phyloP scores from a whole-genome alignment of 2,113 vertebrate genomes.

The Psilopogon haemacephalus region DNA sequence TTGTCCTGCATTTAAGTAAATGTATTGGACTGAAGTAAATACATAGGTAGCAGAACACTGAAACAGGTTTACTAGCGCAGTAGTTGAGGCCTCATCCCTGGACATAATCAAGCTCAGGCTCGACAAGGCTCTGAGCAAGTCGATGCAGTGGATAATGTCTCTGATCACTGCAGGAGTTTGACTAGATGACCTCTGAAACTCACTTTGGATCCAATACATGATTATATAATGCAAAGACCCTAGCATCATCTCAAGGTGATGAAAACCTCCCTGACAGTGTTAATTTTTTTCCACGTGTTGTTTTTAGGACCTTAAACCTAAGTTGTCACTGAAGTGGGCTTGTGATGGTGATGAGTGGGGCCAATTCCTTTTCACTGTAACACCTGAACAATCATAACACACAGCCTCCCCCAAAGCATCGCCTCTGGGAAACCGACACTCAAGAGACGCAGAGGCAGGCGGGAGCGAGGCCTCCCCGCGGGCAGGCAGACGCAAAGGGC shows the following conservation, averaged over 20 bases:
- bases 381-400: too few relatives aligned
- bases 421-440: rapidly evolving
- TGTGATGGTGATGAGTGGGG: not conserved
- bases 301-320: not conserved
- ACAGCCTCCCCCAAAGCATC: not conserved
- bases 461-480: not conserved
- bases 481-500: too few relatives aligned
- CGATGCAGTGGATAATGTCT: too few relatives aligned
- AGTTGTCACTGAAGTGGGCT: rapidly evolving
- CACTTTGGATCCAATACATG: too few relatives aligned
- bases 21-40: not conserved
- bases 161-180: too few relatives aligned
- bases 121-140: too few relatives aligned
- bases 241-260: not conserved
- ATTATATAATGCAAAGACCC: not conserved
- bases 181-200: too few relatives aligned
- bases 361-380: rapidly evolving
- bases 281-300: not conserved
- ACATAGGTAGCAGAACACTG: not conserved
- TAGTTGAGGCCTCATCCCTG: too few relatives aligned
- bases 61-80: too few relatives aligned
- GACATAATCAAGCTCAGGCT: too few relatives aligned
- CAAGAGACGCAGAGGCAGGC: not conserved
- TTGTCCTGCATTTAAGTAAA: too few relatives aligned
- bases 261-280: not conserved